Percentiles rank a stretch among this genome's conserved stretches.
Conservation (phyloP, 2,113 vertebrate genomes). For the Macaca mulatta region DNA sequence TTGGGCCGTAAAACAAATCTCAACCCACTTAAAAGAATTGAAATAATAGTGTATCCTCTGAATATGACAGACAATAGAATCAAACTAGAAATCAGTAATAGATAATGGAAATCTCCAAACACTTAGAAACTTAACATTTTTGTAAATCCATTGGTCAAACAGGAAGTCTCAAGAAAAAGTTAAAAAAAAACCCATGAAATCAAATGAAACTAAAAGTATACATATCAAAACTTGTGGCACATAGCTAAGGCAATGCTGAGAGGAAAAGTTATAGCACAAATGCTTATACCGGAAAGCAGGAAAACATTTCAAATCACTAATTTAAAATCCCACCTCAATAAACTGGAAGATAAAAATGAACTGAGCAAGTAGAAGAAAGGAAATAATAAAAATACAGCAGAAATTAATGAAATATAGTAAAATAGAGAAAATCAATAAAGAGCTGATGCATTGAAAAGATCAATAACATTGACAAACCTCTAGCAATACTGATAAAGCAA, state of each 20-base stretch:
- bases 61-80: not conserved
- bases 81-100: not conserved
- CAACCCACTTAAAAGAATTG: not conserved
- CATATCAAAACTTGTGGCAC: not conserved
- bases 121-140: not conserved
- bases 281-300: not conserved
- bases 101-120: not conserved
- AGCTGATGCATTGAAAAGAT: conserved; percentile 56
- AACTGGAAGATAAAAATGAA: conserved; percentile 27
- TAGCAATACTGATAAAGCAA: conserved; percentile 41
- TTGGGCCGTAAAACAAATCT: not conserved
- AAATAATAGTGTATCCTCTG: not conserved
- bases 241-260: conserved; percentile 58
- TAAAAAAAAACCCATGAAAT: not conserved
- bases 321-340: not conserved
- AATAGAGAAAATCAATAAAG: conserved; percentile 70
- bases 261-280: conserved; percentile 55
- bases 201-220: not conserved
- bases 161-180: not conserved
- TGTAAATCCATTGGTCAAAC: not conserved
- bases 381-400: conserved; percentile 59
- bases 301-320: not conserved
- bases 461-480: conserved; percentile 66
- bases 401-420: conserved; percentile 55
- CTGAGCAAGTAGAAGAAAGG: conserved; percentile 45